A percentile compares a stretch with the other conserved stretches of the same genome.
phyloP scores from a whole-genome alignment of 2,797 vertebrate species.

The Euphonia xanthogaster region DNA sequence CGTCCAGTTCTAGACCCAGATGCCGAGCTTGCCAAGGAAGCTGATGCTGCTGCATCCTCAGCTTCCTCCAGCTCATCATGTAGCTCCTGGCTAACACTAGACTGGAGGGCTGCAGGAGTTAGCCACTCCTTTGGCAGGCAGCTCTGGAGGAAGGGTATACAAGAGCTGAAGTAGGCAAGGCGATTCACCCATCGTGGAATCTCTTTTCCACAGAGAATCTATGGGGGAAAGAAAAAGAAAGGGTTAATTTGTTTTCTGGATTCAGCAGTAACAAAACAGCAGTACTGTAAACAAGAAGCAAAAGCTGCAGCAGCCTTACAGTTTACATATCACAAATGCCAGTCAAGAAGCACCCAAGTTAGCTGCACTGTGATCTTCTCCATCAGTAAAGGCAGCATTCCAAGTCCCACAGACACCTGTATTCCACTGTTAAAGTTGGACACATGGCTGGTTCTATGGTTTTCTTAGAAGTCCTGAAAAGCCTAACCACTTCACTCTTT shows the following conservation, averaged over 20 bases:
- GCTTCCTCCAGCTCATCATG: constrained; percentile 90
- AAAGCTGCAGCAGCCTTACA: not conserved
- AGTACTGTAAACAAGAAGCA: not conserved
- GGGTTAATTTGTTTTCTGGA: not conserved
- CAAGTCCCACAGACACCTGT: not conserved
- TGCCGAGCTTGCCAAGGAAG: constrained; percentile 68
- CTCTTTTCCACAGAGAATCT: constrained; percentile 98
- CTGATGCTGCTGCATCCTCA: constrained; percentile 89
- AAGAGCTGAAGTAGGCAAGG: constrained; percentile 99
- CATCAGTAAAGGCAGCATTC: not conserved
- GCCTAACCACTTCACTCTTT: not conserved
- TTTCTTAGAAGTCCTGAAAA: not conserved
- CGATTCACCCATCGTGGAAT: constrained; percentile 99
- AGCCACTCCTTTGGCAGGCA: constrained; percentile 99
- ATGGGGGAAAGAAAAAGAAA: not conserved
- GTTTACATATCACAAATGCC: not conserved
- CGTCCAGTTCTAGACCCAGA: constrained; percentile 79
- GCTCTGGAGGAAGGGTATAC: constrained; percentile 98
- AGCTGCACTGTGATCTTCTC: not conserved
- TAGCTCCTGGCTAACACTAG: constrained; percentile 97
- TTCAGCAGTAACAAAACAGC: not conserved
- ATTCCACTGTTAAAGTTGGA: not conserved
- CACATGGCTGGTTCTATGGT: not conserved
- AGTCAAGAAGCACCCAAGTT: not conserved
- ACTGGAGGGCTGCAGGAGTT: constrained; percentile 95